phyloP scores from a whole-genome alignment of 2,888 invertebrate genomes.

The Lordiphosa fenestrarum region DNA sequence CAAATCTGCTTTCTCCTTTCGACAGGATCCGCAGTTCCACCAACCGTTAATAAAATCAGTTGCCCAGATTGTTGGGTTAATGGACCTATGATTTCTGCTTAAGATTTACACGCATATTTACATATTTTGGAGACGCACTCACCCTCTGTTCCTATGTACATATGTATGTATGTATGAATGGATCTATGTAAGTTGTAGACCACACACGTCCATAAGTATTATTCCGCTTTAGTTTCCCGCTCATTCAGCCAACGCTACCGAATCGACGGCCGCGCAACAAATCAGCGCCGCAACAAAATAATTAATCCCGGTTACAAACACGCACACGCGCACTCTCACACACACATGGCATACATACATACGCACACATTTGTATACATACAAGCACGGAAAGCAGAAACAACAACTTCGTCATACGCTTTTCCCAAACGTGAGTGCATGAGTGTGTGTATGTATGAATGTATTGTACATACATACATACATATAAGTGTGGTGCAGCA shows the following conservation, averaged over 20 bases:
- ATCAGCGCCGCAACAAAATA: conserved; percentile 24
- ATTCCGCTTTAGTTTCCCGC: conserved; percentile 13
- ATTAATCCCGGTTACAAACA: conserved; percentile 33
- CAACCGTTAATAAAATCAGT: too few species aligned
- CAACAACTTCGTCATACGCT: background rate
- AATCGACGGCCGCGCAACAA: conserved; percentile 14
- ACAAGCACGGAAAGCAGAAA: conserved; percentile 1
- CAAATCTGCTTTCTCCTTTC: too few species aligned
- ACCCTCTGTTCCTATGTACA: background rate
- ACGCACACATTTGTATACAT: conserved; percentile 4
- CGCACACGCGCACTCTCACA: conserved; percentile 13
- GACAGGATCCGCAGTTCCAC: too few species aligned
- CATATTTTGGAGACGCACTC: background rate
- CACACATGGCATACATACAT: conserved; percentile 5
- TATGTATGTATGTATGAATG: conserved; percentile 4
- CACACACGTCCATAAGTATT: conserved; percentile 5
- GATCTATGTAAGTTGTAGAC: conserved; percentile 1
- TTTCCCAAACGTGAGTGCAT: background rate
- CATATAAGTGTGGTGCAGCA: conserved; percentile 2
- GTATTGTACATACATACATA: conserved; percentile 7
- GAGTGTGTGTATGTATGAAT: background rate
- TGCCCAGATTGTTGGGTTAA: too few species aligned
- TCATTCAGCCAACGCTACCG: conserved; percentile 15
- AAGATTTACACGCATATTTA: background rate
- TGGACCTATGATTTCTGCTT: too few species aligned